These are phyloP conservation scores for Glyptemys insculpta DNA, from an alignment of 2,797 vertebrate genomes.

Conservation along the genomic window DNA sequence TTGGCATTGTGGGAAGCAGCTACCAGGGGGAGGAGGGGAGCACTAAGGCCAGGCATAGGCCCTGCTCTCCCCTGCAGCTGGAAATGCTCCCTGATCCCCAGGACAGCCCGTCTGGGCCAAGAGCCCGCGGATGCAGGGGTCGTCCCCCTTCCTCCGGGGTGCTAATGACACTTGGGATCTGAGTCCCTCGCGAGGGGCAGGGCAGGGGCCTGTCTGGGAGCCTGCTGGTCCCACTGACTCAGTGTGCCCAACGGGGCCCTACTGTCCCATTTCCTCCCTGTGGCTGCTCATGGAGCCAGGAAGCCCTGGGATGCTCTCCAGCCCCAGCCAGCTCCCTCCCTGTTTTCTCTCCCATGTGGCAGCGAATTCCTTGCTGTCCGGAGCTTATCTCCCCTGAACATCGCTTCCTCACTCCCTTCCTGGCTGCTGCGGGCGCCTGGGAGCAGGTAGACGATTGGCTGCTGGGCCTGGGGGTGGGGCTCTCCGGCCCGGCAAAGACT, in stretches of 20 bases:
- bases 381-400: constrained; percentile 90
- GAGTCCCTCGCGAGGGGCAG: neutral
- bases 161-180: neutral
- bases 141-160: neutral
- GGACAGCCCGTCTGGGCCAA: too few relatives aligned
- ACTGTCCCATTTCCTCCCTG: neutral
- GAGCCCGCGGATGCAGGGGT: neutral
- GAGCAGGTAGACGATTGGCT: constrained; percentile 68
- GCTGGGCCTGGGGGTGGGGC: constrained; percentile 49
- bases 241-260: neutral
- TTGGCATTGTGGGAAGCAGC: neutral
- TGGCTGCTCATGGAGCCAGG: constrained; percentile 33
- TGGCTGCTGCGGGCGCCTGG: constrained; percentile 65
- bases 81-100: neutral
- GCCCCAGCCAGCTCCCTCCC: constrained; percentile 49
- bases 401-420: constrained; percentile 88
- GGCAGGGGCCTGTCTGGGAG: neutral
- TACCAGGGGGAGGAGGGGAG: too few relatives aligned
- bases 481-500: neutral
- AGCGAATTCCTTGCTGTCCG: constrained; percentile 65
- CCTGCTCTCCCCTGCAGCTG: neutral
- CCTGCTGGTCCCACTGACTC: neutral
- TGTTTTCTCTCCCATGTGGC: constrained; percentile 68
- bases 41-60: too few relatives aligned
- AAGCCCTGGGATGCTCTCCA: constrained; percentile 72